Conservation (phyloP, 2,113 vertebrate genomes). For the Apus apus region DNA sequence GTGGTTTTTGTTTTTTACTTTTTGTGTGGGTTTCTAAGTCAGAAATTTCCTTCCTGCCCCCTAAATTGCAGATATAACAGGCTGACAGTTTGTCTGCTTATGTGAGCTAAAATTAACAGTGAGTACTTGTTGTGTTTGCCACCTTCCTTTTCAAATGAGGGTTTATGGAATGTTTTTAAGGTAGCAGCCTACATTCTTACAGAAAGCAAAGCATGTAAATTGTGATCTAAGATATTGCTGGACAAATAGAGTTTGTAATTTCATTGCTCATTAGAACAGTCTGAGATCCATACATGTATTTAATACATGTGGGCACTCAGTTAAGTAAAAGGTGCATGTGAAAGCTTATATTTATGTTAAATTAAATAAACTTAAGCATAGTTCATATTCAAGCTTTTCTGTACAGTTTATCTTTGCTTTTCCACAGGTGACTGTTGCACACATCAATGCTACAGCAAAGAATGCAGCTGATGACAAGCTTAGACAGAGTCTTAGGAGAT, state of each 20-base stretch:
- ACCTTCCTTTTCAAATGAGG: neutral
- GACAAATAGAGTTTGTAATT: neutral
- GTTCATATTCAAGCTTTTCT: neutral
- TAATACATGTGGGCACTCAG: neutral
- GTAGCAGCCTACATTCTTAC: neutral
- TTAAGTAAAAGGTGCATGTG: neutral
- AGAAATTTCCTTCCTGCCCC: neutral
- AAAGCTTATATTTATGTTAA: neutral
- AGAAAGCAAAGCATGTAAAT: neutral
- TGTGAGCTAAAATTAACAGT: neutral
- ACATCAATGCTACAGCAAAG: constrained; percentile 98
- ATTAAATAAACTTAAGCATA: neutral
- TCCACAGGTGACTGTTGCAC: constrained; percentile 94
- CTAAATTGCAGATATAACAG: neutral
- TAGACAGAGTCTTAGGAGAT: constrained; percentile 93
- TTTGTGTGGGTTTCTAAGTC: neutral
- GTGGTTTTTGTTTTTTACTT: neutral
- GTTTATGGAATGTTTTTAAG: neutral
- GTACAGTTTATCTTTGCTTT: neutral
- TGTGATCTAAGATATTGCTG: neutral
- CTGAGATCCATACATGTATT: neutral
- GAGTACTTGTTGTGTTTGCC: neutral
- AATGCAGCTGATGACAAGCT: constrained; percentile 98
- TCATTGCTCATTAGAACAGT: neutral
- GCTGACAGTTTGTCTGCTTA: neutral